Evolutionary conservation across 2,113 vertebrate genomes (phyloP).

Genomic region (Shinisaurus crocodilurus): DNA sequence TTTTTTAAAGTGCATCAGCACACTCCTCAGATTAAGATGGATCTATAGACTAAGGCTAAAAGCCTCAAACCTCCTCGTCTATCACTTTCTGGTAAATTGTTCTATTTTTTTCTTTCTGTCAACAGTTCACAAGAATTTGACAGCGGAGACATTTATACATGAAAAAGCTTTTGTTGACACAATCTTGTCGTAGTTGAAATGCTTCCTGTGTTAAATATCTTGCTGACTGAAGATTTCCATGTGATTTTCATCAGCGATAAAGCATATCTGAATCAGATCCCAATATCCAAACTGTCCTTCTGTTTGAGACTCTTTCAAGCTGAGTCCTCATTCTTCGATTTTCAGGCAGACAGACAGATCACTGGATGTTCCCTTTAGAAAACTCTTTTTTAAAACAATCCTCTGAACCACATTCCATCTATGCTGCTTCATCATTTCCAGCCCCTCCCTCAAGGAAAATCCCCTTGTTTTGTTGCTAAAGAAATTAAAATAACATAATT

Average conservation of each 20-base stretch:
- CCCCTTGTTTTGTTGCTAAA: background rate
- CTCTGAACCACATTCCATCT: background rate
- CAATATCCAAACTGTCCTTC: fast-evolving
- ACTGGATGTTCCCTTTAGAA: background rate
- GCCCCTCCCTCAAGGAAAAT: background rate
- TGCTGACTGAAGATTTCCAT: background rate
- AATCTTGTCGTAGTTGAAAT: background rate
- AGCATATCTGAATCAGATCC: background rate
- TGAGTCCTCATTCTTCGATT: background rate
- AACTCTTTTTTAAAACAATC: background rate
- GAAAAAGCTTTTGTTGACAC: background rate
- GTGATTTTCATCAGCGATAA: background rate
- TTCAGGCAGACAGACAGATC: background rate
- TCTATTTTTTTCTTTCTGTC: conserved; percentile 1
- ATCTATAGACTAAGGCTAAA: background rate
- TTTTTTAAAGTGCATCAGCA: background rate
- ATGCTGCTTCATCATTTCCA: background rate
- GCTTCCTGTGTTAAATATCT: background rate
- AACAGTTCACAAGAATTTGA: conserved; percentile 6
- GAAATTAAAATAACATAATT: conserved; percentile 12
- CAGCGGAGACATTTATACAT: background rate
- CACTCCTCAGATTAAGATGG: background rate
- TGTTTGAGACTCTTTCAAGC: background rate
- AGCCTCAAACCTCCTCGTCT: background rate
- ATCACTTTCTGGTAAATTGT: background rate